phyloP scores from a whole-genome alignment of 2,888 invertebrate species.

The Lasioglossum figueresi region DNA sequence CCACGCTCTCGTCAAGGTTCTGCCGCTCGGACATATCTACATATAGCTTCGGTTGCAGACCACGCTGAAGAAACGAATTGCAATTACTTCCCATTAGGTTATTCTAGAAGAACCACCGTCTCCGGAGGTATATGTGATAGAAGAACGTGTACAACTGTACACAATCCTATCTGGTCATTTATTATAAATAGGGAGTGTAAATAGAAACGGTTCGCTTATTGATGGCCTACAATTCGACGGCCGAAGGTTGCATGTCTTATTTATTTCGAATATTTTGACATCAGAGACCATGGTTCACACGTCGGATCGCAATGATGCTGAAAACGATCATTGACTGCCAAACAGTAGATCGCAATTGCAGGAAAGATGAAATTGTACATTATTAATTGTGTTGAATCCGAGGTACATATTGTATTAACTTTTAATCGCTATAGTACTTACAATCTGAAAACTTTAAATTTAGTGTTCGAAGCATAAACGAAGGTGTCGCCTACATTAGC shows the following conservation, averaged over 20 bases:
- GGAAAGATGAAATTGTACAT: neutral
- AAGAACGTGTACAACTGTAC: neutral
- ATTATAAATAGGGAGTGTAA: conserved; percentile 13
- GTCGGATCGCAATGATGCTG: neutral
- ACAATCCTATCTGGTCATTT: neutral
- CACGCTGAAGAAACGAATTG: conserved; percentile 40
- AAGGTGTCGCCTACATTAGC: no score
- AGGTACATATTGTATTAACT: neutral
- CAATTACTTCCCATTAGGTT: conserved; percentile 22
- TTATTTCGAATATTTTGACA: neutral
- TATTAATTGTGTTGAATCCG: neutral
- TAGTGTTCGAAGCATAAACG: no score
- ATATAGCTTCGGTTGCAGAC: conserved; percentile 50
- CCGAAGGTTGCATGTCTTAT: neutral
- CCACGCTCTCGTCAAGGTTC: conserved; percentile 69
- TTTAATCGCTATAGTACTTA: neutral
- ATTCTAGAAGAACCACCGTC: neutral
- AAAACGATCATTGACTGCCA: neutral
- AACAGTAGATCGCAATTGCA: neutral
- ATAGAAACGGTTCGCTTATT: neutral
- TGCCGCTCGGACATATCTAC: conserved; percentile 42
- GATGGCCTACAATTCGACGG: neutral
- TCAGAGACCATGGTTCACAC: neutral
- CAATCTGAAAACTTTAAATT: no score
- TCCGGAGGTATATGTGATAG: neutral